These are phyloP conservation scores for Charadrius vociferus DNA, from an alignment of 2,113 vertebrate species.

Conservation along the genomic window DNA sequence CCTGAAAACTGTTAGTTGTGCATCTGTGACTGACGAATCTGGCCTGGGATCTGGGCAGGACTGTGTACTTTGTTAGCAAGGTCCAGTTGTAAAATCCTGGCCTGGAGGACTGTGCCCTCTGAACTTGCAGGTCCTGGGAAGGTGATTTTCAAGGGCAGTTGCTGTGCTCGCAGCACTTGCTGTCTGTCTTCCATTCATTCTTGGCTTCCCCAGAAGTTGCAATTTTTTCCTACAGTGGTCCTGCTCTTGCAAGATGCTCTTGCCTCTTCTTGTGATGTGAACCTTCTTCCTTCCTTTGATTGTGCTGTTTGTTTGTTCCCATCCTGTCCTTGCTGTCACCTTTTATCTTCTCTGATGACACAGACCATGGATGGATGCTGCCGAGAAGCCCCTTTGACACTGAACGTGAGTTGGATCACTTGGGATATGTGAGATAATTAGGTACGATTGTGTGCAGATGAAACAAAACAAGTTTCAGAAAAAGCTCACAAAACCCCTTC, in stretches of 20 bases:
- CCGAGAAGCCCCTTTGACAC: not conserved
- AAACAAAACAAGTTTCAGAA: not conserved
- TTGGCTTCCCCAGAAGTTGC: not conserved
- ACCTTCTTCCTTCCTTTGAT: not conserved
- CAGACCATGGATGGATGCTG: not conserved
- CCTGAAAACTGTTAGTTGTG: not conserved
- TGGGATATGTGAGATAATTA: not conserved
- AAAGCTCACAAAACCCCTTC: not conserved
- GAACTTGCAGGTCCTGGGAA: not conserved
- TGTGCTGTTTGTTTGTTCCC: not conserved
- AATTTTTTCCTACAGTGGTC: not conserved
- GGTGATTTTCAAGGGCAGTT: not conserved
- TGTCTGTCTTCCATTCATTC: not conserved
- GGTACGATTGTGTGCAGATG: not conserved
- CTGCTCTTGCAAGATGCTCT: not conserved
- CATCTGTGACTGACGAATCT: not conserved
- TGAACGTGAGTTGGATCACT: not conserved
- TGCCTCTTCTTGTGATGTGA: not conserved
- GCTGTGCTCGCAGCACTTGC: not conserved
- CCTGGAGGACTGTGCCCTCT: not conserved
- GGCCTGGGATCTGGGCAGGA: not conserved
- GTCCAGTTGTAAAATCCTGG: not conserved
- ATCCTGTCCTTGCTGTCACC: not conserved
- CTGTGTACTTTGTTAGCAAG: not conserved
- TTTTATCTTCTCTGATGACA: not conserved